Conservation (phyloP, 2,113 vertebrate species). For the Xenus cinereus region DNA sequence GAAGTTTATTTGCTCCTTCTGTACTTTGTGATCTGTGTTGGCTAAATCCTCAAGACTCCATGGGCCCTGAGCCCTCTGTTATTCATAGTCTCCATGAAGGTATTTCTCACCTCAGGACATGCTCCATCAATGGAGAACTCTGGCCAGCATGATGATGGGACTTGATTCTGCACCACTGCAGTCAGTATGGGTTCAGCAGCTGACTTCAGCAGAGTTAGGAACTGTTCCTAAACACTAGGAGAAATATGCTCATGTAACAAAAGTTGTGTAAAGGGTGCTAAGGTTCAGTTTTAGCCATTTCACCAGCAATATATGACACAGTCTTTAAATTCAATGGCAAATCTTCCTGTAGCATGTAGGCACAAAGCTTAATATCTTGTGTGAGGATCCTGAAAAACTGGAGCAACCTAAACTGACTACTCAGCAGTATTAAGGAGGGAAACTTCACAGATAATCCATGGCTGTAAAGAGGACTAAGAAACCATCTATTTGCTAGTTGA, state of each 20-base stretch:
- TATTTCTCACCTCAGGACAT: not conserved
- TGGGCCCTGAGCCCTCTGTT: not conserved
- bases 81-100: not conserved
- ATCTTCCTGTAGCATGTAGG: not conserved
- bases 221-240: not conserved
- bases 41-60: not conserved
- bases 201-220: not conserved
- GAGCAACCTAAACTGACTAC: not conserved
- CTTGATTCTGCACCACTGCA: not conserved
- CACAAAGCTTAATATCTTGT: not conserved
- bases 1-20: not conserved
- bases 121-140: not conserved
- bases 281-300: not conserved
- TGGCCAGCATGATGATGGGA: not conserved
- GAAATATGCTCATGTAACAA: not conserved
- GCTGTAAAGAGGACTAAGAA: not conserved
- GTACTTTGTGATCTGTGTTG: not conserved
- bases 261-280: not conserved
- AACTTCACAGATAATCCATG: not conserved
- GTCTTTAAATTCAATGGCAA: not conserved
- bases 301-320: not conserved
- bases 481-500: not conserved
- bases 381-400: not conserved
- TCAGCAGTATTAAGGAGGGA: not conserved
- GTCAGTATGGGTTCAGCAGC: not conserved